Evolutionary conservation across 2,113 vertebrate species (phyloP).

Genomic region (Polypterus bichir): DNA sequence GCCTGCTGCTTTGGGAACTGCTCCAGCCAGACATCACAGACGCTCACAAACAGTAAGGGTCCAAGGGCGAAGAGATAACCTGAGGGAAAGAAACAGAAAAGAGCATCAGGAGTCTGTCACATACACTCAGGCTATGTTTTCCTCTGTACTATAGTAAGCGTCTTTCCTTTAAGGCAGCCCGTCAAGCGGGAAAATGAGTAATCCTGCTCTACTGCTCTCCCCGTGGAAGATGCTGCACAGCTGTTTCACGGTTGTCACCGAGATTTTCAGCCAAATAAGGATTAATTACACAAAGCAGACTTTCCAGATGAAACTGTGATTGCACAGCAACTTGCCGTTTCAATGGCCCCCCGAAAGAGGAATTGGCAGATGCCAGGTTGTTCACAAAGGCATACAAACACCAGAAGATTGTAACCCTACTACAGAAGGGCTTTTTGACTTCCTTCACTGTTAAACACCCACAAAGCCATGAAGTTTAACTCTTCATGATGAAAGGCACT

Average conservation of each 20-base stretch:
- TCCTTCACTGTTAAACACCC: too few species aligned
- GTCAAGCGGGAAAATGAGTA: not conserved
- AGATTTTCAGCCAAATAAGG: slow-evolving; percentile 7
- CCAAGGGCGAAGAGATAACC: slow-evolving; percentile 85
- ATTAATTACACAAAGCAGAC: slow-evolving; percentile 12
- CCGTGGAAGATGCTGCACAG: slow-evolving; percentile 4
- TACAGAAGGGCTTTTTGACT: too few species aligned
- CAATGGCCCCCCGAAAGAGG: too few species aligned
- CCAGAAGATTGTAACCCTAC: too few species aligned
- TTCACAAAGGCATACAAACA: too few species aligned
- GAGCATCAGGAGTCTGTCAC: not conserved
- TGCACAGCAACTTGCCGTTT: not conserved
- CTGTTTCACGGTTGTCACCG: slow-evolving; percentile 12
- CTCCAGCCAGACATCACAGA: slow-evolving; percentile 87
- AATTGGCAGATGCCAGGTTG: too few species aligned
- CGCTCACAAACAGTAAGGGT: slow-evolving; percentile 79
- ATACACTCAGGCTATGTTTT: too few species aligned
- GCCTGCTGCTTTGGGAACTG: slow-evolving; percentile 74
- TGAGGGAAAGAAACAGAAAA: slow-evolving; percentile 26
- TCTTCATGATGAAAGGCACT: too few species aligned
- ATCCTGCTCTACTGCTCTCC: slow-evolving; percentile 7
- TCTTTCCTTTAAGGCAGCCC: too few species aligned
- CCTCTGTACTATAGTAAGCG: too few species aligned
- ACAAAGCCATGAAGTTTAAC: too few species aligned
- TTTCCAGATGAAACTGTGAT: slow-evolving; percentile 1